phyloP scores from a whole-genome alignment of 35 echinoderm and acorn worm species.

The Patiria miniata region DNA sequence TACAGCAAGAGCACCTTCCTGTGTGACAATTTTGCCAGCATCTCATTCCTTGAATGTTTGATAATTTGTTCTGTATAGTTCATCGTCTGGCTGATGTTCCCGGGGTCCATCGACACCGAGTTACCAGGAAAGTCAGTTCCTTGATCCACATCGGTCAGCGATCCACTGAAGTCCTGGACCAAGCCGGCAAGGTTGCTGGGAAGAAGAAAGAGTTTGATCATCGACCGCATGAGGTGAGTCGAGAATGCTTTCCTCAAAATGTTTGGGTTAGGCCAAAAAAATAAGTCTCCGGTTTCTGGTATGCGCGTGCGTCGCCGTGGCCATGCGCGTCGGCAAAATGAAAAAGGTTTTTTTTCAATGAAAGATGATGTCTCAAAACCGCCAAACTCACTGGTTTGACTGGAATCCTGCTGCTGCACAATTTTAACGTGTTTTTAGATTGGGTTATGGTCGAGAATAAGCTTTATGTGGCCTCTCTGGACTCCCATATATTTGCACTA shows the following conservation, averaged over 20 bases:
- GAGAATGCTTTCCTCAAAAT: not conserved
- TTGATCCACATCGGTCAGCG: slow-evolving; percentile 66
- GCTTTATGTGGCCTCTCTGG: too few species aligned
- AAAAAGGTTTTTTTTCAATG: too few species aligned
- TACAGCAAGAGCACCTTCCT: too few species aligned
- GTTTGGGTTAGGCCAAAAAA: not conserved
- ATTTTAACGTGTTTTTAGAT: too few species aligned
- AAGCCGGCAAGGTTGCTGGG: slow-evolving; percentile 19
- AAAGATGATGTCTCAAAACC: too few species aligned
- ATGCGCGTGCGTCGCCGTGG: not conserved
- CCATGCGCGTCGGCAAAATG: too few species aligned
- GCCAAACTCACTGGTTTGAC: too few species aligned
- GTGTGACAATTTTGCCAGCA: too few species aligned
- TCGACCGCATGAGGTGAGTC: slow-evolving; percentile 84
- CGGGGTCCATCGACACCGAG: slow-evolving; percentile 34
- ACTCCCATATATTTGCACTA: too few species aligned
- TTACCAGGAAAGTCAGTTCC: slow-evolving; percentile 49
- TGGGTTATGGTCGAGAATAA: too few species aligned
- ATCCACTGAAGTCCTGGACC: slow-evolving; percentile 29
- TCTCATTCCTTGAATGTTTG: not conserved
- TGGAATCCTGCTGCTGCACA: too few species aligned
- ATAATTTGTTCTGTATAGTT: slow-evolving; percentile 36
- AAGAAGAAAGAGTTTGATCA: slow-evolving; percentile 92
- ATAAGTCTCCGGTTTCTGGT: not conserved
- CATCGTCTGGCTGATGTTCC: slow-evolving; percentile 9